Evolutionary conservation across 2,113 vertebrate genomes (phyloP), one percentile per base, ranked within the genome.

Genomic region (Oreochromis aureus): DNA sequence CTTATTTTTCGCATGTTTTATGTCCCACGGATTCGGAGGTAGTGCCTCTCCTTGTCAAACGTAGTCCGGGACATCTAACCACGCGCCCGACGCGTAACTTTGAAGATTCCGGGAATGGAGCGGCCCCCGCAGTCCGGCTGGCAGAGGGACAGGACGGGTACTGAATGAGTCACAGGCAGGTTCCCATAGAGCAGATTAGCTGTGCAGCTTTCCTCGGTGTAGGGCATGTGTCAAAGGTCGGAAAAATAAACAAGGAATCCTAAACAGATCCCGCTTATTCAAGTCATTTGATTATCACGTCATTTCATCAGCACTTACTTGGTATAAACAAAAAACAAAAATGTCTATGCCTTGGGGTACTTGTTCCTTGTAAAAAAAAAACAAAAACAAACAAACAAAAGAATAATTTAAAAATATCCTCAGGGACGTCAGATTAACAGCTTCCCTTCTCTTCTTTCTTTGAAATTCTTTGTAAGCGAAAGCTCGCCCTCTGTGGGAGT

Each of bases 1-100:
- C 69, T 66, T 63, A 16, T 54, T 24, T 22, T 58, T 69, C 10
- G 66, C 93, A 89, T 92, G 86, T 94, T 94, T 86, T 79, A 46
- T 71, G 59, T 53, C 73, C 81, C 82, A 30, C 73, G 3, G 12
- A 69, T 19, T 66, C 5, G 34, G 39, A 81, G 69, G 78, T 39
- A 41, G 30, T 27, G n/a, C 59, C 27, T 18, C 41, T 16, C 63
- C 13, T 32, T 84, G 51, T 30, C n/a, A 18, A 18, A 44, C 61
- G 8, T 55, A 8, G 9, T 85, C 24, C 85, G 51, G 80, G 51
- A 85, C 27, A 24, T 36, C 3, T 18, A 44, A 34, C 22, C 24
- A 56, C 81, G 89, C 88, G 39, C 73, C 81, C 10, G 39, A 89
- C 88, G 90, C 90, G 12, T 15, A 71, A 93, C 53, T 88, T 91